Base-by-base conservation (phyloP, 2,113 vertebrate species). In the Cryptomyrus ogoouensis region DNA sequence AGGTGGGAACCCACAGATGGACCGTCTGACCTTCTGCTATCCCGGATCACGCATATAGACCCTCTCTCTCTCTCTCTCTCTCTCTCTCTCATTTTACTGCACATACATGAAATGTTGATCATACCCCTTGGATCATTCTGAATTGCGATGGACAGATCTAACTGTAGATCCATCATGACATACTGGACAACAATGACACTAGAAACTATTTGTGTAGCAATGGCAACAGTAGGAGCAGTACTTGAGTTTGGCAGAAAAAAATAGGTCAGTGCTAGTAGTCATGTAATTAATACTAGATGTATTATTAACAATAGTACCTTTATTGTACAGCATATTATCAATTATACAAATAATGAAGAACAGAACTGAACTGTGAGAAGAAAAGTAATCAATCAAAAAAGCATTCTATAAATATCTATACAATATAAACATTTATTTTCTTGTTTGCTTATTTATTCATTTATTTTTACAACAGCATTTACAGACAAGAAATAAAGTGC, bases 401-500 rank as follows among this genome's bases (percentile, higher is more conserved):
- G 86, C 89, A 46, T 62, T 58, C 85, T 62, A 56, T 1, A 46
- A 87, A 89, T 46, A 89, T 86, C 83, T 62, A 91, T 74, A 89
- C 58, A 91, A 44, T 91, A 93, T 90, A 93, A 92, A 94, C 93
- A 91, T 95, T 95, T 95, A 95, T 95, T 95, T 89, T 80, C 74
- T 35, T 13, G 46, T 85, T 80, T 84, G 17, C n/a, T 70, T 31
- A 31, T 31, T 31, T 70, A 70, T 31, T 70, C 24, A 3, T 66
- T 52, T 83, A 77, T 88, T 77, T 90, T 91, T 91, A 94, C 92
- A 94, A 92, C 56, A 91, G 91, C 91, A 91, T 17, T 58, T 91
- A 88, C 89, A 94, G 90, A 93, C 83, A 66, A 91, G 89, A 88
- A 93, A 91, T 93, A 94, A 96, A 95, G 94, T 95, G 94, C 93